Conservation (phyloP, 2,888 invertebrate species). For the Autographa pulchrina region DNA sequence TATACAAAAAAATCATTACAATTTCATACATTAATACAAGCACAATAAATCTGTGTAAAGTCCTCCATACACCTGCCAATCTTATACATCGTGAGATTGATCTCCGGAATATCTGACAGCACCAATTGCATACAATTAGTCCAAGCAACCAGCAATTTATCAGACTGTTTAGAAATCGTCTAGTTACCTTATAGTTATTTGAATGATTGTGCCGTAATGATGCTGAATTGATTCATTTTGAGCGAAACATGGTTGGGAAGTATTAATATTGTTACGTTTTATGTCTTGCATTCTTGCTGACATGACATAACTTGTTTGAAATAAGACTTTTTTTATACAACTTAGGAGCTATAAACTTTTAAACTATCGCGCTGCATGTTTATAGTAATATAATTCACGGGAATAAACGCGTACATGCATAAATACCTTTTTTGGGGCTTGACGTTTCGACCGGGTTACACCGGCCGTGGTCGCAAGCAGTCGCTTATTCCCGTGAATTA, state of each 20-base stretch:
- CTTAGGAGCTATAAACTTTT: no score
- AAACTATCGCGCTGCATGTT: no score
- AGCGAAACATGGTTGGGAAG: background rate
- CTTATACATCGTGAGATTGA: constrained; percentile 28
- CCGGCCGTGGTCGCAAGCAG: no score
- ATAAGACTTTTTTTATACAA: no score
- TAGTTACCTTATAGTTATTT: constrained; percentile 8
- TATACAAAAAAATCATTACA: background rate
- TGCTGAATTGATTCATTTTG: background rate
- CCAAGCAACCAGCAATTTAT: constrained; percentile 24
- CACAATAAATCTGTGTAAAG: constrained; percentile 52
- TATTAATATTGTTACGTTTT: no score
- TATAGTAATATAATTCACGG: no score
- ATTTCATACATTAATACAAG: background rate
- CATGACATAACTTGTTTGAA: no score
- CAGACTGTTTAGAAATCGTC: constrained; percentile 25
- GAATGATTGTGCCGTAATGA: constrained; percentile 12
- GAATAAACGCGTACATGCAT: no score
- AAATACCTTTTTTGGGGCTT: no score
- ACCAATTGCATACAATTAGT: constrained; percentile 52
- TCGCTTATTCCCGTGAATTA: no score
- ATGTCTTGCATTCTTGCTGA: no score
- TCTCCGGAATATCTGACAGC: constrained; percentile 43
- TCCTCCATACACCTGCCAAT: constrained; percentile 50
- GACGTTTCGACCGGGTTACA: no score